Conservation (phyloP, 2,113 vertebrate species). For the Malurus cyaneus region DNA sequence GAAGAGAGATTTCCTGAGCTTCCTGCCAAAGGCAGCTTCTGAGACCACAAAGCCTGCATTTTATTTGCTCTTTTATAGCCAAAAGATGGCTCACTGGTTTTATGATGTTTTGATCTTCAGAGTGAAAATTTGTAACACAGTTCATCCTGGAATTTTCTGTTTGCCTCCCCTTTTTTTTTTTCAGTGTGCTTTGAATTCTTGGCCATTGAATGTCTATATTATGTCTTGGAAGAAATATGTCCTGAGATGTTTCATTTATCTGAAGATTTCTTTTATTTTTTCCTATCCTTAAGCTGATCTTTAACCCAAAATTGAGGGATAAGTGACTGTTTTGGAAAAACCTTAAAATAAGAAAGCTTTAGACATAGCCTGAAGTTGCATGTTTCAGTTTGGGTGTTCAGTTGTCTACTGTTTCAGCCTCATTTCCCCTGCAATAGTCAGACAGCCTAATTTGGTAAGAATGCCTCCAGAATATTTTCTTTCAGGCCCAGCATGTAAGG, state of each 20-base stretch:
- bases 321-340: background rate
- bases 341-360: background rate
- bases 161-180: background rate
- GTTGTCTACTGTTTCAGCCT: background rate
- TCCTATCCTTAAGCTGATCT: background rate
- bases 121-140: background rate
- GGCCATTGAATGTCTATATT: background rate
- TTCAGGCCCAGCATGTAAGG: background rate
- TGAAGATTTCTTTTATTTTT: background rate
- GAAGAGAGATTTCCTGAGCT: constrained; percentile 23
- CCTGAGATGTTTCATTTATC: background rate
- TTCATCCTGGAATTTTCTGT: background rate
- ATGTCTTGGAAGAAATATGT: background rate
- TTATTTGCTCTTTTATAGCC: background rate
- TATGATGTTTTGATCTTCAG: background rate
- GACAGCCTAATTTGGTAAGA: background rate
- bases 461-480: background rate
- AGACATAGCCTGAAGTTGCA: background rate
- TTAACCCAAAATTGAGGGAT: background rate
- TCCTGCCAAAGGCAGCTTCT: constrained; percentile 22
- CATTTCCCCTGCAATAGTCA: background rate
- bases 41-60: constrained; percentile 8
- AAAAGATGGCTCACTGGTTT: background rate
- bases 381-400: background rate
- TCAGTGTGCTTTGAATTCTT: background rate